phyloP scores from a whole-genome alignment of 2,797 vertebrate genomes.

The Halcyon smyrnensis region DNA sequence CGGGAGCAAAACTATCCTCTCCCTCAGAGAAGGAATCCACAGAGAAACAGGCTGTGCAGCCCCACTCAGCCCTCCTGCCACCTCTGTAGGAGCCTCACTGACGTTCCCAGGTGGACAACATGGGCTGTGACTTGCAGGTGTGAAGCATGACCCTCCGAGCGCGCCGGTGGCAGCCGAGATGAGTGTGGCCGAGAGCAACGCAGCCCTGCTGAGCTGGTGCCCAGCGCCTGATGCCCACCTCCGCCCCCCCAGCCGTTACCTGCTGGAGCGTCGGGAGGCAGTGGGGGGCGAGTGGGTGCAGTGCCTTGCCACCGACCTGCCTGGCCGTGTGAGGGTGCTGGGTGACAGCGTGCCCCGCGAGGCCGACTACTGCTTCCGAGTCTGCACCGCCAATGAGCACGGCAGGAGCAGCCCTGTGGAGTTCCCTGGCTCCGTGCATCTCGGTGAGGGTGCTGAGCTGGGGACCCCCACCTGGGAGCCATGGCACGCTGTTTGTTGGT shows the following conservation, averaged over 20 bases:
- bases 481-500: neutral
- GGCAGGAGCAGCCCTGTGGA: slow-evolving; percentile 91
- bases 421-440: slow-evolving; percentile 89
- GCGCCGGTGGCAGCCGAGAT: slow-evolving; percentile 88
- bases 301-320: slow-evolving; percentile 91
- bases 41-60: neutral
- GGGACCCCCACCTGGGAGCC: neutral
- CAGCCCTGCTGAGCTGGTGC: slow-evolving; percentile 90
- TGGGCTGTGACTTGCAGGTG: slow-evolving; percentile 76
- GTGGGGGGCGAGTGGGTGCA: slow-evolving; percentile 90
- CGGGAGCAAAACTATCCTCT: neutral
- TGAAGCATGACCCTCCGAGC: slow-evolving; percentile 88
- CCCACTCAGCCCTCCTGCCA: neutral
- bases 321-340: slow-evolving; percentile 89
- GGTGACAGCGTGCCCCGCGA: slow-evolving; percentile 92
- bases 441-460: slow-evolving; percentile 80
- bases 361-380: slow-evolving; percentile 91
- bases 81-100: fast-evolving
- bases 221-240: slow-evolving; percentile 84
- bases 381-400: slow-evolving; percentile 90
- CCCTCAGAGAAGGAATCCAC: neutral
- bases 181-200: slow-evolving; percentile 88
- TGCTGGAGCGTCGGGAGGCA: slow-evolving; percentile 90
- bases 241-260: slow-evolving; percentile 87
- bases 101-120: neutral